phyloP scores from a whole-genome alignment of 2,113 vertebrate genomes.

The Menidia beryllina region DNA sequence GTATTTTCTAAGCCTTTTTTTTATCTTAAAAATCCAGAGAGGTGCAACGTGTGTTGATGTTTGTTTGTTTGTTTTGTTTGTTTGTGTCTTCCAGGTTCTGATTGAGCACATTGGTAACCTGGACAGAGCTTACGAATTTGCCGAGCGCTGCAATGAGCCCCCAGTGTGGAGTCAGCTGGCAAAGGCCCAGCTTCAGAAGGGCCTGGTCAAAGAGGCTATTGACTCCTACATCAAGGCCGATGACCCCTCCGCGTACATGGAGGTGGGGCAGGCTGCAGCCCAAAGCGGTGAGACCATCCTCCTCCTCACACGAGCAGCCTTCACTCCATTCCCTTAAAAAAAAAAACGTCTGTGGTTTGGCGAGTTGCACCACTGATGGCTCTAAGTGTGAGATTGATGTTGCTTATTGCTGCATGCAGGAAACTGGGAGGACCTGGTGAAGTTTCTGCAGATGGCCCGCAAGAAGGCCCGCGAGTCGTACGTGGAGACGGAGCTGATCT shows the following conservation, averaged over 20 bases:
- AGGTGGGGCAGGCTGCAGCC: slow-evolving; percentile 97
- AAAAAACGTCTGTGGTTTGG: not conserved
- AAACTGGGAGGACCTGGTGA: slow-evolving; percentile 99
- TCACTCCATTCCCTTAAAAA: not conserved
- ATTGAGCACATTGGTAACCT: slow-evolving; percentile 99
- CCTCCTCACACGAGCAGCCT: not conserved
- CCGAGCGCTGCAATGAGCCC: slow-evolving; percentile 98
- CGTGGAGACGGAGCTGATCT: slow-evolving; percentile 97
- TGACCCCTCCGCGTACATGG: slow-evolving; percentile 98
- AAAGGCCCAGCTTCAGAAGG: slow-evolving; percentile 98
- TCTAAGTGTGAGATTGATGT: slow-evolving; percentile 9
- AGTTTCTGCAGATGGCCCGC: slow-evolving; percentile 98
- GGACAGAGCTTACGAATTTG: slow-evolving; percentile 98
- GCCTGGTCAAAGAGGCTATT: slow-evolving; percentile 98
- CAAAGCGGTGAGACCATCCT: slow-evolving; percentile 87
- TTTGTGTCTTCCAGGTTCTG: slow-evolving; percentile 88
- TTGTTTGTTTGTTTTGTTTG: not conserved
- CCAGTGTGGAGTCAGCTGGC: slow-evolving; percentile 99
- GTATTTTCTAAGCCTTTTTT: too few species aligned
- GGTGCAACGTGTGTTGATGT: not conserved
- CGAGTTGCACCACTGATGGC: not conserved
- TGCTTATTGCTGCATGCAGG: slow-evolving; percentile 76
- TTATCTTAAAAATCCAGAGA: too few species aligned
- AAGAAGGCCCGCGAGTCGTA: slow-evolving; percentile 98
- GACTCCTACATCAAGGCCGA: slow-evolving; percentile 99